Conservation (phyloP, 2,888 invertebrate species). For the Rutpela maculata region DNA sequence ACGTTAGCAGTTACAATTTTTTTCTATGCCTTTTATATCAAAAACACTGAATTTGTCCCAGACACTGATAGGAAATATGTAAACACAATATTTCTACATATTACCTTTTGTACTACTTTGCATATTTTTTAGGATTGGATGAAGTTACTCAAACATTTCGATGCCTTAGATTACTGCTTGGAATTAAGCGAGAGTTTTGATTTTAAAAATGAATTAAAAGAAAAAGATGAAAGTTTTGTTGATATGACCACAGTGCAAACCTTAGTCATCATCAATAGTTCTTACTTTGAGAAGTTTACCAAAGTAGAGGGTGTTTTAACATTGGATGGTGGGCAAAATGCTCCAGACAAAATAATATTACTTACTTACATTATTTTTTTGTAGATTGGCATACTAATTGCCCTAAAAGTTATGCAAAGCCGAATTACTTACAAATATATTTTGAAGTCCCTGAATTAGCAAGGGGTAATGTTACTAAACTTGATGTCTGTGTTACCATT, state of each 20-base stretch:
- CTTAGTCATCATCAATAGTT: constrained; percentile 17
- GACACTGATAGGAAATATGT: constrained; percentile 42
- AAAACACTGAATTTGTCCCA: constrained; percentile 30
- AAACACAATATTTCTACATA: not conserved
- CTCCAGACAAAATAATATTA: not conserved
- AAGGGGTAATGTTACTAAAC: constrained; percentile 4
- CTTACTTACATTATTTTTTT: not conserved
- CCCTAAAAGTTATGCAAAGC: constrained; percentile 31
- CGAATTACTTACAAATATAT: constrained; percentile 32
- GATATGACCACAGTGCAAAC: constrained; percentile 26
- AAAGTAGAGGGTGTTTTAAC: constrained; percentile 25
- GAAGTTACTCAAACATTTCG: constrained; percentile 37
- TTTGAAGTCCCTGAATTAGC: constrained; percentile 29
- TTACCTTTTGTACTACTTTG: not conserved
- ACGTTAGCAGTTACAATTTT: constrained; percentile 27
- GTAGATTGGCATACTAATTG: constrained; percentile 39
- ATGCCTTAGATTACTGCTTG: constrained; percentile 1
- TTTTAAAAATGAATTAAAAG: not conserved
- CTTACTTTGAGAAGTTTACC: constrained; percentile 14
- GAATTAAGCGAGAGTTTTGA: constrained; percentile 1
- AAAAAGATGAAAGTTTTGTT: constrained; percentile 5
- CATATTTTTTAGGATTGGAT: constrained; percentile 41
- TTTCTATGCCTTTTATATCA: constrained; percentile 41
- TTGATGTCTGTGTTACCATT: constrained; percentile 32
- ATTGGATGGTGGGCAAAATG: constrained; percentile 31